These are phyloP conservation scores for Muscidifurax raptorellus DNA, from an alignment of 1,140 invertebrate species.

Conservation along the genomic window DNA sequence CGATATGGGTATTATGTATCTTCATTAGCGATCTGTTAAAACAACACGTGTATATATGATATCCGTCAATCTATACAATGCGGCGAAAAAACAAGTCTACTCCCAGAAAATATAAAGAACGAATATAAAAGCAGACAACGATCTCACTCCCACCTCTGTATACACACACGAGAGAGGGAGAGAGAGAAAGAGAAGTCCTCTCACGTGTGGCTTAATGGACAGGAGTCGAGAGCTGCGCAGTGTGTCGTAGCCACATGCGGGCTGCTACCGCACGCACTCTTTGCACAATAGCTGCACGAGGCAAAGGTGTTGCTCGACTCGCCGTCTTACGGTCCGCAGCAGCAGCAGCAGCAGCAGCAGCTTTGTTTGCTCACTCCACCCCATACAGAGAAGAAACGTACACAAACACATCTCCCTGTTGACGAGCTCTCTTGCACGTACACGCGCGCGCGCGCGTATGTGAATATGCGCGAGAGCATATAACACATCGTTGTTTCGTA, in stretches of 20 bases:
- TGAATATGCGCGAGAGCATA: conserved; percentile 27
- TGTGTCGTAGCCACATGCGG: conserved; percentile 7
- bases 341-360: conserved; percentile 45
- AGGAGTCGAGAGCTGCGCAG: neutral
- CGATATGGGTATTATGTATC: neutral
- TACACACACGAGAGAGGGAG: neutral
- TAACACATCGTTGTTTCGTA: conserved; percentile 25
- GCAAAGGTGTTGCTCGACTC: neutral
- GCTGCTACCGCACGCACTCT: neutral
- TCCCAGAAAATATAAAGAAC: neutral
- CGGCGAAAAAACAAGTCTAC: neutral
- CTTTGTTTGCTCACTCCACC: conserved; percentile 64
- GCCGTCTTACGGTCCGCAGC: neutral
- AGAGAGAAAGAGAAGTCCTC: neutral
- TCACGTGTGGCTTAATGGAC: neutral
- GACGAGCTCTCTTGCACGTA: neutral
- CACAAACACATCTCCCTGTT: neutral
- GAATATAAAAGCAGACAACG: conserved; percentile 3
- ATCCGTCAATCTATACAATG: neutral
- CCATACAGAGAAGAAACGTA: conserved; percentile 28
- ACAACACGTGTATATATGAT: neutral
- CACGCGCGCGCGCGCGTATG: conserved; percentile 9
- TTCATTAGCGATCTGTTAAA: neutral
- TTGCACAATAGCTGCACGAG: neutral
- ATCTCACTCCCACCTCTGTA: neutral